Base-by-base conservation (phyloP, 2,888 invertebrate genomes). In the Cataglyphis albicans region DNA sequence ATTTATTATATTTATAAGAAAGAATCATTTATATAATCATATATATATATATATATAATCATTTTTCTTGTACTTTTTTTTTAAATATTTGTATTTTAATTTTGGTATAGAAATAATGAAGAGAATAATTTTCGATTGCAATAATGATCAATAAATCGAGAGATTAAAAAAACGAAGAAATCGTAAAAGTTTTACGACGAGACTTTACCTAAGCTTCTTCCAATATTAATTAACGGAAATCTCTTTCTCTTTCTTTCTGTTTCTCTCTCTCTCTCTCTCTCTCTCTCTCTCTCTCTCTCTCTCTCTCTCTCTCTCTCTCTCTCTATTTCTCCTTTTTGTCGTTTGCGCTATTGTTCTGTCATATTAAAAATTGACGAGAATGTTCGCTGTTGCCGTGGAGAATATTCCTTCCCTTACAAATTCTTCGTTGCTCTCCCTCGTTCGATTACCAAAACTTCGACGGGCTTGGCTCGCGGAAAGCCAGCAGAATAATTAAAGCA, bases 401-500 rank as follows among this genome's bases (percentile, higher is more conserved):
- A 72, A 55, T 76, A 29, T 80, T 78, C 73, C 70, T 76, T 73
- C 32, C 48, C 65, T 57, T 59, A 61, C 70, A 78, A 74, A 84
- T 81, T 61, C 52, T 68, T 57, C 82, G 29, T 80, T 72, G 41
- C 65, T 82, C 10, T 78, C 73, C 75, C 78, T 83, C 82, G 87
- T 89, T 88, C 87, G 87, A 90, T 89, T 86, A 89, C 82, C 86
- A 83, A 90, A 90, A 89, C 84, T 90, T 89, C 82, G 81, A 63
- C 64, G 78, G 35, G 21, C 3, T 15, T 68, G 82, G 82, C 73
- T 83, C 57, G 86, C 35, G n/a, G n/a, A 72, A 83, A 84, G 82
- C 70, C 84, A 82, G 82, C 84, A 85, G 86, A 88, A 91, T 91
- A 89, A 92, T 92, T 92, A 91, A 90, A 92, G 88, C 86, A 87